Percentiles rank a stretch among this genome's conserved stretches.
Evolutionary conservation across 64 coral and sea anemone species (phyloP).

Genomic region (Anthopleura sola): DNA sequence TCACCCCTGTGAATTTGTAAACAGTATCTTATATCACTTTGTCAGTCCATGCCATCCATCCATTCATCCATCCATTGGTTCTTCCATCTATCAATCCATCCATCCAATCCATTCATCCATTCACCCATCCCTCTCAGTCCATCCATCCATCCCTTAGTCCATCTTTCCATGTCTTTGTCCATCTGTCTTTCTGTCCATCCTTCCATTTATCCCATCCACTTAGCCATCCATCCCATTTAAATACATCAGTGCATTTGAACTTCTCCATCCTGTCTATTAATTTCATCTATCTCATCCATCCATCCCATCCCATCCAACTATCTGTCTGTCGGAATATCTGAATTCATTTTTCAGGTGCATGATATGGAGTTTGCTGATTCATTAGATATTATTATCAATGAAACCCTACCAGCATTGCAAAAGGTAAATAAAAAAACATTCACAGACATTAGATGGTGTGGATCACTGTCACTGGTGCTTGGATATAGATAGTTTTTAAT

Average conservation of each 20-base stretch:
- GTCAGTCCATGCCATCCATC: background rate
- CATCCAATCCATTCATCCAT: background rate
- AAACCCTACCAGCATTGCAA: conserved; percentile 91
- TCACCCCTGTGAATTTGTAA: too few species aligned
- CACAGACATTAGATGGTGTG: background rate
- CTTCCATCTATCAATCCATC: background rate
- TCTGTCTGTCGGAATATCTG: too few species aligned
- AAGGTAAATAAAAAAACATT: conserved; percentile 52
- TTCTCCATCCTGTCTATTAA: too few species aligned
- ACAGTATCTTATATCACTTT: too few species aligned
- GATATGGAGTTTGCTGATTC: conserved; percentile 99
- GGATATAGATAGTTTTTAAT: conserved; percentile 7
- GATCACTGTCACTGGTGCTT: background rate
- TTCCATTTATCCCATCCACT: background rate
- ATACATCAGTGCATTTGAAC: too few species aligned
- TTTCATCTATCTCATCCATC: background rate
- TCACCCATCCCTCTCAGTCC: background rate
- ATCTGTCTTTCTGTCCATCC: background rate
- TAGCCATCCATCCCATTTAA: background rate
- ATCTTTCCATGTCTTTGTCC: background rate
- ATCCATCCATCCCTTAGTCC: background rate
- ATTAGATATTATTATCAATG: conserved; percentile 85
- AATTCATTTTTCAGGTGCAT: conserved; percentile 82
- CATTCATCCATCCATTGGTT: too few species aligned
- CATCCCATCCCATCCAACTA: background rate